Conservation (phyloP, 2,797 vertebrate species). For the Rhabdophis nuchalis region DNA sequence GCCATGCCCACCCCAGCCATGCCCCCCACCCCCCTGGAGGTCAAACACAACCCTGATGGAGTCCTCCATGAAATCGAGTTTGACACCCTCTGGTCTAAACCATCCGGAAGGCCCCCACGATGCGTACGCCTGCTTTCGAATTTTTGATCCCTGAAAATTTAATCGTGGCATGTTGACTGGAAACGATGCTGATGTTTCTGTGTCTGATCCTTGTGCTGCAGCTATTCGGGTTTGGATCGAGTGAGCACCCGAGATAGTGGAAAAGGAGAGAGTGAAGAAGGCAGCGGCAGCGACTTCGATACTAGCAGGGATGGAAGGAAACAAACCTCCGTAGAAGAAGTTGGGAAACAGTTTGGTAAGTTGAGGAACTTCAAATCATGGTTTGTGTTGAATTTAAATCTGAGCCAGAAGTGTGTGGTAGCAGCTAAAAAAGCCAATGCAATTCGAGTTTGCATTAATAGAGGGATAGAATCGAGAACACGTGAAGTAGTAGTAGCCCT, state of each 20-base stretch:
- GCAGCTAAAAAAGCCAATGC: background rate
- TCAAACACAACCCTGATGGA: too few relatives aligned
- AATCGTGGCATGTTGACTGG: background rate
- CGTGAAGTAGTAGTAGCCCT: fast-evolving
- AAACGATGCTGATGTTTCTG: background rate
- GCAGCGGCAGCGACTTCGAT: slow-evolving; percentile 78
- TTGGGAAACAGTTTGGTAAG: slow-evolving; percentile 67
- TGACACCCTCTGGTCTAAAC: too few relatives aligned
- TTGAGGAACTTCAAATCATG: background rate
- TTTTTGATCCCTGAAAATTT: background rate
- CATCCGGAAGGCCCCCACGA: background rate
- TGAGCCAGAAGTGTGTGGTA: background rate
- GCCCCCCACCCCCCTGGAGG: fast-evolving
- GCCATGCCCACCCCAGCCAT: too few relatives aligned
- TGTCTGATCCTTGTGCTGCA: slow-evolving; percentile 66
- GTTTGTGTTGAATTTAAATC: background rate
- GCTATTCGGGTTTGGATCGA: slow-evolving; percentile 72
- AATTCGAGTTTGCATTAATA: background rate
- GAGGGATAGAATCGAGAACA: background rate
- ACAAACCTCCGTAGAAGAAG: slow-evolving; percentile 67
- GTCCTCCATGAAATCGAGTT: too few relatives aligned
- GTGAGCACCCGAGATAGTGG: slow-evolving; percentile 80
- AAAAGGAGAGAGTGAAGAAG: slow-evolving; percentile 81
- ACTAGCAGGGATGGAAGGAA: slow-evolving; percentile 67
- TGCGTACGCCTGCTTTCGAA: background rate